Conservation (phyloP, 2,113 vertebrate species). For the Tragulus kanchil region DNA sequence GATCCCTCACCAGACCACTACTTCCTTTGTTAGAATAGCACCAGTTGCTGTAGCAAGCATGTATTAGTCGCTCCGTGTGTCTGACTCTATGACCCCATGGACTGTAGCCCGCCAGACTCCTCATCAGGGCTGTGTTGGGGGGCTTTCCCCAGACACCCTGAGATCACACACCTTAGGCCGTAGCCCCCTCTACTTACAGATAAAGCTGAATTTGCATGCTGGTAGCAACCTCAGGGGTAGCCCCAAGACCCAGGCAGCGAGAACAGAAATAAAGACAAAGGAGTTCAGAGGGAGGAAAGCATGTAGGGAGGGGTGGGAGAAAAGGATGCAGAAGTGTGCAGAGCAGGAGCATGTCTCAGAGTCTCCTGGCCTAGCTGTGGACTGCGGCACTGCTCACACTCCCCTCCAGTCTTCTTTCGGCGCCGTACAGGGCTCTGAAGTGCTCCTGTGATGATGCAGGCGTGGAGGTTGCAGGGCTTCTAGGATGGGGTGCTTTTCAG, state of each 20-base stretch:
- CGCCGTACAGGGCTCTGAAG: neutral
- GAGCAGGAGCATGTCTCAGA: neutral
- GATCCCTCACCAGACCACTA: neutral
- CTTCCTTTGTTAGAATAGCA: neutral
- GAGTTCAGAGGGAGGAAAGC: neutral
- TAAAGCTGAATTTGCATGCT: neutral
- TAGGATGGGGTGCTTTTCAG: neutral
- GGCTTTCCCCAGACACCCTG: neutral
- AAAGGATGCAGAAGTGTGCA: neutral
- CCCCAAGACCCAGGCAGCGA: neutral
- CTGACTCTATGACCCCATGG: no score
- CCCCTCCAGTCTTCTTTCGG: neutral
- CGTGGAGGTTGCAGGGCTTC: neutral
- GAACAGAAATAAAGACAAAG: neutral
- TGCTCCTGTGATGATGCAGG: neutral
- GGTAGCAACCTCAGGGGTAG: neutral
- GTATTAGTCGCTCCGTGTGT: no score
- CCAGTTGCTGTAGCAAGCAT: neutral
- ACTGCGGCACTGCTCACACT: neutral
- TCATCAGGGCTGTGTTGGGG: neutral
- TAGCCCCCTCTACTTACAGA: neutral
- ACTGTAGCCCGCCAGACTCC: no score
- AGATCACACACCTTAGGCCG: neutral
- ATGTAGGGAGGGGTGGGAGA: no score
- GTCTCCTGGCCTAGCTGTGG: neutral